Base-by-base conservation (phyloP, 2,113 vertebrate genomes). In the Spermophilus dauricus region DNA sequence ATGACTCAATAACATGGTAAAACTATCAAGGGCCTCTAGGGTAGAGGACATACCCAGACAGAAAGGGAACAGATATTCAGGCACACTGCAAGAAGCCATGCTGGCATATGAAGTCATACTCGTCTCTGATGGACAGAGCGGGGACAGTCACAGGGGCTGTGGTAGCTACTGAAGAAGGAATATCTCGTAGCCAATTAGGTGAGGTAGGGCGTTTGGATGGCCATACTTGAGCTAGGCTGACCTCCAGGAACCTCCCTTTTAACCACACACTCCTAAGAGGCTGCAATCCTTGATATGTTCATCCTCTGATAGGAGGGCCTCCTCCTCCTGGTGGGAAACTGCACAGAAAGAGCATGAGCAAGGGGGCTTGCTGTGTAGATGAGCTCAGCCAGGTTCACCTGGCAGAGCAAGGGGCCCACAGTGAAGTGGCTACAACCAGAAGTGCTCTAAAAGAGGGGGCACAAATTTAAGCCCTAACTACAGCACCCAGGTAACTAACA, bases 181-280 rank as follows among this genome's bases (percentile, higher is more conserved):
- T 7, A 16, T 26, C 26, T 48, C 48, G 24, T 20, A 58, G 77
- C 81, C 0, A 30, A 30, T 26, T 4, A 53, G 53, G 58, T 58
- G 28, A 67, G 32, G 22, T 1, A 8, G 18, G 37, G 6, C 42
- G 51, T 91, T 39, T 30, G 16, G n/a, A 88, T 0, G 67, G 58
- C 39, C 42, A 81, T 30, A 67, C 20, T 5, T 4, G 4, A 82
- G 42, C 11, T n/a, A 34, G 70, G 58, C 37, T 63, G n/a, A 94
- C 39, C 17, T 26, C 56, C 72, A 76, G 56, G 32, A 82, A 82
- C 26, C 65, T 37, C n/a, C 5, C 85, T 85, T 48, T 70, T 77
- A 89, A 95, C 89, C 93, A 89, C 12, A 88, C 75, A 93, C 6
- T 96, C 95, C 58, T 90, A 89, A 7, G 96, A 81, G 86, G 75